phyloP scores from a whole-genome alignment of 2,113 vertebrate genomes.

The Marmota flaviventris region DNA sequence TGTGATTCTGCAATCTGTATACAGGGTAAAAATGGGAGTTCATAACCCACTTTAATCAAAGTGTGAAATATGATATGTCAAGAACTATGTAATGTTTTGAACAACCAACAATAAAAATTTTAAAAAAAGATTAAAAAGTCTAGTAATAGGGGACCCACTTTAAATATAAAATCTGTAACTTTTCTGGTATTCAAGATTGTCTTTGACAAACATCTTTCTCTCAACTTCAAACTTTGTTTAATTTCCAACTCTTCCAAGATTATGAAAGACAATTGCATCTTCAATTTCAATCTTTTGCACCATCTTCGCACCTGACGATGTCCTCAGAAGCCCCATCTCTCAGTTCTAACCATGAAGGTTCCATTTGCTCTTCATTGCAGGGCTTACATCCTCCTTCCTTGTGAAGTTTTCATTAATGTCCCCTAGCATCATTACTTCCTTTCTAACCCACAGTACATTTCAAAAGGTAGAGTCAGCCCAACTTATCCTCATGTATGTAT shows the following conservation, averaged over 20 bases:
- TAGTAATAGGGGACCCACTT: not conserved
- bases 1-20: no score
- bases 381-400: not conserved
- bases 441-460: not conserved
- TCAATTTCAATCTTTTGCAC: not conserved
- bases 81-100: no score
- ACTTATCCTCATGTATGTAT: not conserved
- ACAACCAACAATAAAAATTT: no score
- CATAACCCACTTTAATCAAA: no score
- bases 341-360: fast-evolving
- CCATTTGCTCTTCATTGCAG: not conserved
- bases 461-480: not conserved
- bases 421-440: not conserved
- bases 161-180: not conserved
- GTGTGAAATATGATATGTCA: no score
- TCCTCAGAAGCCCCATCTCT: not conserved
- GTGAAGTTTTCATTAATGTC: not conserved
- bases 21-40: no score
- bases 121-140: not conserved
- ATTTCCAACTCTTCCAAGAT: not conserved
- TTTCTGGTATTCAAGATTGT: not conserved
- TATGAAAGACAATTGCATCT: not conserved
- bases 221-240: not conserved
- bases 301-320: not conserved
- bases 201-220: not conserved